phyloP scores from a whole-genome alignment of 1,140 invertebrate species.

The Calephelis virginiensis region DNA sequence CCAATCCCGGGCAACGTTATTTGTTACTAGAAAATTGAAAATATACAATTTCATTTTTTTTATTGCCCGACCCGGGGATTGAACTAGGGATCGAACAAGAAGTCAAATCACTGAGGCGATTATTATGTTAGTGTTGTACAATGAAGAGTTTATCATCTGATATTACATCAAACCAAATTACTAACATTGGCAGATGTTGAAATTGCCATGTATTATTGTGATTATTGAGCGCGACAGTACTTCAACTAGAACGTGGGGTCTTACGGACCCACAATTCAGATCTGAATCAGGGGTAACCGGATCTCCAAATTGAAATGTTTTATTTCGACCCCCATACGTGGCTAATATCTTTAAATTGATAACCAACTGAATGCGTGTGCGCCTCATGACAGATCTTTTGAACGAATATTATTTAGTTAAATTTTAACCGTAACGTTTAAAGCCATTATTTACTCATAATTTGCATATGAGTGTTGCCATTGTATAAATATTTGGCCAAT shows the following conservation, averaged over 20 bases:
- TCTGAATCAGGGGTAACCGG: slow-evolving; percentile 68
- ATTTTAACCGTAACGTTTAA: slow-evolving; percentile 69
- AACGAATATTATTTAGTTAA: slow-evolving; percentile 66
- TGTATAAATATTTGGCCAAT: too few relatives aligned
- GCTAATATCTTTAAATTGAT: slow-evolving; percentile 76
- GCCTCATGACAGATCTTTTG: slow-evolving; percentile 59
- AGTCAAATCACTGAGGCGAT: too few relatives aligned
- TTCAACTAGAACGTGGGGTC: slow-evolving; percentile 64
- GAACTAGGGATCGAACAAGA: too few relatives aligned
- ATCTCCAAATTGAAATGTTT: slow-evolving; percentile 78
- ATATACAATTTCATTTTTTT: too few relatives aligned
- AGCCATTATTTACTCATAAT: slow-evolving; percentile 7
- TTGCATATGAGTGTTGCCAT: not conserved
- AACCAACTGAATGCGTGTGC: slow-evolving; percentile 61
- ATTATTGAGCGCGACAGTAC: slow-evolving; percentile 48
- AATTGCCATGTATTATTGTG: slow-evolving; percentile 19
- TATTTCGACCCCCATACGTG: slow-evolving; percentile 64
- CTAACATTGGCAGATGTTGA: not conserved
- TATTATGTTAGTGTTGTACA: too few relatives aligned
- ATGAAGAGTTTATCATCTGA: too few relatives aligned
- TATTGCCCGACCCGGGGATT: too few relatives aligned
- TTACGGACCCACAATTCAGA: slow-evolving; percentile 69
- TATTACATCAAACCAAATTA: too few relatives aligned
- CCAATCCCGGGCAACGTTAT: too few relatives aligned
- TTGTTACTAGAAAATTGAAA: too few relatives aligned